Evolutionary conservation across 2,797 vertebrate genomes (phyloP), one percentile per base, ranked within the genome.

Genomic region (Allobates femoralis): DNA sequence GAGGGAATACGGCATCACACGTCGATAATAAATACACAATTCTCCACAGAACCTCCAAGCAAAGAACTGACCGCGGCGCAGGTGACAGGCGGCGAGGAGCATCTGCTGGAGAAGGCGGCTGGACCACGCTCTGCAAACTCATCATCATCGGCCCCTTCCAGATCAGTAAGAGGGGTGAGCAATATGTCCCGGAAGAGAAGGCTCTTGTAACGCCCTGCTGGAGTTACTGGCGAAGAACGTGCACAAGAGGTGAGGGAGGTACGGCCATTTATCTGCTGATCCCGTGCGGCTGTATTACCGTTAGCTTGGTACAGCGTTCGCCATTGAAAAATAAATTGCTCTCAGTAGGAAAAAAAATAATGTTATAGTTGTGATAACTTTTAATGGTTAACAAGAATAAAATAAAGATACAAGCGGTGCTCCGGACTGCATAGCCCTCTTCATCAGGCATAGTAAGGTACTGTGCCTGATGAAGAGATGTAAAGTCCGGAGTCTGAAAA

Each of bases 71-170:
- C 94, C 6, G 91, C 94, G 6, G 88, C 93, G 84, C 95, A 95
- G 69, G 91, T 98, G 53, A 76, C 91, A 86, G 26, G 94, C 95
- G 69, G 95, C 60, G 89, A 94, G 28, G 90, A 66, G 4, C 92
- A 96, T 85, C 93, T 98, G 28, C 91, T 87, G 91, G 95, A 98
- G 88, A 95, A 95, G 86, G 55, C 87, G 58, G 5, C 90, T 97
- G 73, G 92, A 96, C 82, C 87, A 79, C 12, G 89, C 93, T 0
- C 89, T 99, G 30, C 98, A 89, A 90, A 85, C 94, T 86, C 89
- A 93, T 99, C 37, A 51, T 96, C 87, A 96, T 99, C 2, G 98
- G 98, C 18, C 97, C 97, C 10, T 99, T 97, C 89, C 41, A 91
- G 34, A 91, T 99, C 85, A 93, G 69, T 0, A 90, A 2, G 95